Conservation (phyloP, 2,888 invertebrate genomes). For the Yponomeuta malinellus region DNA sequence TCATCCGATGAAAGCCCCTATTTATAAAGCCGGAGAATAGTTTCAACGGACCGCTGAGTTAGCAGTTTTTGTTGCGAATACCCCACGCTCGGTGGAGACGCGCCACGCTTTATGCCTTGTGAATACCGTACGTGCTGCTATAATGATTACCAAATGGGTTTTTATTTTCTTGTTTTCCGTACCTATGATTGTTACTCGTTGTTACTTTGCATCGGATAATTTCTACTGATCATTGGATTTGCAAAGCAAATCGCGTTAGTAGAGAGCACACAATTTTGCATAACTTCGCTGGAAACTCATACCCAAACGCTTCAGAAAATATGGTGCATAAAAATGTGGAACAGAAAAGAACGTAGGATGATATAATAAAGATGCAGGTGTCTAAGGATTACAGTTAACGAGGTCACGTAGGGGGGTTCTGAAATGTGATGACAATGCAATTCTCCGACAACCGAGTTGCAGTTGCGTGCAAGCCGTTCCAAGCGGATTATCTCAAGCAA, state of each 20-base stretch:
- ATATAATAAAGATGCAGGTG: conserved; percentile 53
- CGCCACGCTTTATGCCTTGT: conserved; percentile 37
- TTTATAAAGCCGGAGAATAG: conserved; percentile 57
- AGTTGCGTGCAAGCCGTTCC: conserved; percentile 35
- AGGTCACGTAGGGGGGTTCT: conserved; percentile 58
- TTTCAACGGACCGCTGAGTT: conserved; percentile 61
- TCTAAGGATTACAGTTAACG: conserved; percentile 64
- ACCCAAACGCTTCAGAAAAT: background rate
- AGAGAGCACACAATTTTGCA: background rate
- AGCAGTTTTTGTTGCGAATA: conserved; percentile 49
- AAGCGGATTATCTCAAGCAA: conserved; percentile 20
- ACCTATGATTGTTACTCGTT: background rate
- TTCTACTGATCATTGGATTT: background rate
- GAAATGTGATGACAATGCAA: conserved; percentile 70
- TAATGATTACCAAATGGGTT: background rate
- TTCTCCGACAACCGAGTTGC: conserved; percentile 40
- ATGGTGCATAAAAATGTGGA: conserved; percentile 13
- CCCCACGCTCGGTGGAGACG: conserved; percentile 27
- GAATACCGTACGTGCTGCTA: conserved; percentile 17
- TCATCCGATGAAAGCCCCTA: conserved; percentile 61
- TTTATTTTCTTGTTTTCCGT: background rate
- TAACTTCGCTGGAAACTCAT: background rate
- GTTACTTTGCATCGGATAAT: background rate
- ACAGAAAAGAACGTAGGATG: conserved; percentile 20
- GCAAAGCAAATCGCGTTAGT: too few relatives aligned